Evolutionary conservation across 2,113 vertebrate species (phyloP).

Genomic region (Ciconia boyciana): DNA sequence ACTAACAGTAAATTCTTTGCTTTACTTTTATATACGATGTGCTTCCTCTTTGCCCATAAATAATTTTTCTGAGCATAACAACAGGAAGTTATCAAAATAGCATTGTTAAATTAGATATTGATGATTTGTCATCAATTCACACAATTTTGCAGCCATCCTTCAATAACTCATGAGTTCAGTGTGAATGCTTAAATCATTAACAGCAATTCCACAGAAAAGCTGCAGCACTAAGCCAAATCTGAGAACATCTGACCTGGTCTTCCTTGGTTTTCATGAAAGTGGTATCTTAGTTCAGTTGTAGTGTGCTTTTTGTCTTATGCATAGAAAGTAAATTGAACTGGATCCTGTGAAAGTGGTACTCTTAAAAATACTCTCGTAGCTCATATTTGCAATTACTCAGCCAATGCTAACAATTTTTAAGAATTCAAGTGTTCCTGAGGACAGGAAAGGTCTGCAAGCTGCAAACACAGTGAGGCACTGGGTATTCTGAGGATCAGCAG

Average conservation of each 20-base stretch:
- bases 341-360: background rate
- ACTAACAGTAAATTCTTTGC: background rate
- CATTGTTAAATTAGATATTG: background rate
- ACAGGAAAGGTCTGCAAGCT: background rate
- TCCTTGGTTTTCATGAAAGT: background rate
- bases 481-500: background rate
- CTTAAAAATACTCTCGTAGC: background rate
- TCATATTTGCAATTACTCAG: background rate
- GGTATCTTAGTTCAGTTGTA: background rate
- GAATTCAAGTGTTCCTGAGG: background rate
- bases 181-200: background rate
- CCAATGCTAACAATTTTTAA: background rate
- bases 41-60: background rate
- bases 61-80: background rate
- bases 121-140: background rate
- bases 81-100: background rate
- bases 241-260: background rate
- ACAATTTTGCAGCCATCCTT: background rate
- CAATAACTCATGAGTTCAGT: background rate
- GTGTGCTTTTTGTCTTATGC: background rate
- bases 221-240: background rate
- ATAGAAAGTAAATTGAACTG: background rate
- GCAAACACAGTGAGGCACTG: background rate
- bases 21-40: background rate
- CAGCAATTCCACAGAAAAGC: background rate